Evolutionary conservation across 2,888 invertebrate genomes (phyloP), one percentile per base, ranked within the genome.

Genomic region (Rhagonycha lutea): DNA sequence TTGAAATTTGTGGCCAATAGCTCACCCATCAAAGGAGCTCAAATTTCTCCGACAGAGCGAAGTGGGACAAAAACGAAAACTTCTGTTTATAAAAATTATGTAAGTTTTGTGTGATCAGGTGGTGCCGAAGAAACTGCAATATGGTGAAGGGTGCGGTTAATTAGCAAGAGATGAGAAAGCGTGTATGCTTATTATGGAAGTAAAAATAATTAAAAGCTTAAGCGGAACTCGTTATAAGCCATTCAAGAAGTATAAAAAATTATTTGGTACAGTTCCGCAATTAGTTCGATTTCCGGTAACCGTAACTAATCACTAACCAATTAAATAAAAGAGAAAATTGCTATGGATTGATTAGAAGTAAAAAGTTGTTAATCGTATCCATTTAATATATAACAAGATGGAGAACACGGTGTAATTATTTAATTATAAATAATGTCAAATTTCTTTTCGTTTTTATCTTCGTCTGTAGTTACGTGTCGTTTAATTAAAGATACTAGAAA

Each of bases 91-190:
- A 8, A 12, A 65, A 8, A 65, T 65, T 65, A 65, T 65, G 12
- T 12, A 65, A 65, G 24, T 12, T 24, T 12, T 1, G 63, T 65
- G 12, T 12, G 18, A 24, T 24, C 63, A 65, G 63, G 63, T 65
- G 63, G 26, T 65, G 26, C n/a, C 63, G 26, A 65, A 65, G 63
- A 65, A 65, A 65, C 8, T 26, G n/a, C 69, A 61, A 69, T 67
- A 61, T 60, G 74, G n/a, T 74, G 24, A 70, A 61, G 70, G 74
- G 74, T 68, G 74, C 60, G 67, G 70, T 70, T 70, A 74, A 74
- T 74, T 74, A 74, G 74, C 70, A 68, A 28, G 68, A 70, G 74
- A 70, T 68, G 74, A 74, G 74, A 74, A 74, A 74, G 74, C 70
- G 70, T 47, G 67, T 70, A 65, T 65, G 63, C 63, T 65, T 65